Conservation (phyloP, 2,797 vertebrate genomes). For the Ctenopoma kingsleyae region DNA sequence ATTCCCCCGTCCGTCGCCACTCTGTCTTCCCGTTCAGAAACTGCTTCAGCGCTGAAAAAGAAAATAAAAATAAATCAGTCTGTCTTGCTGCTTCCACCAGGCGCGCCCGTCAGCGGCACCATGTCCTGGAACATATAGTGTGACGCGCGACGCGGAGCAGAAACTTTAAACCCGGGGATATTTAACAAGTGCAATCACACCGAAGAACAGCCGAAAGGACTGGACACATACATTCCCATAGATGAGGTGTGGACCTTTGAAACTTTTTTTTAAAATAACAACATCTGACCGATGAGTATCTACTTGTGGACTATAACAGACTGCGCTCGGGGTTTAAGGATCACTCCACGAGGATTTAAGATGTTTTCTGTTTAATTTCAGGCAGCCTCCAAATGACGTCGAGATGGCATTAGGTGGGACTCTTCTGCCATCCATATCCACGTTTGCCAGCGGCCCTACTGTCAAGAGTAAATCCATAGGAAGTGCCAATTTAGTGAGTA, state of each 20-base stretch:
- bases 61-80: neutral
- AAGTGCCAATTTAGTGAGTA: conserved; percentile 91
- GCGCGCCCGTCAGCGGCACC: conserved; percentile 51
- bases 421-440: conserved; percentile 94
- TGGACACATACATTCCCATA: conserved; percentile 46
- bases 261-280: conserved; percentile 34
- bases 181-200: conserved; percentile 11
- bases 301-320: conserved; percentile 42
- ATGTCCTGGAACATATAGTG: conserved; percentile 63
- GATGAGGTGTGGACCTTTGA: conserved; percentile 81
- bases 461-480: conserved; percentile 89
- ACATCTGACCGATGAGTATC: conserved; percentile 15
- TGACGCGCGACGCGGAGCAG: conserved; percentile 53
- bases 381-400: conserved; percentile 94
- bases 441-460: conserved; percentile 89
- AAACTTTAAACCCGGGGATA: conserved; percentile 56
- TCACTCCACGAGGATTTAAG: conserved; percentile 56
- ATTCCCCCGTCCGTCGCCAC: conserved; percentile 76
- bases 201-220: conserved; percentile 29
- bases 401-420: conserved; percentile 97
- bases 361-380: conserved; percentile 72
- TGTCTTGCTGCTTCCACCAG: conserved; percentile 24
- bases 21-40: conserved; percentile 50
- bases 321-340: conserved; percentile 26
- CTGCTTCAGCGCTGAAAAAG: conserved; percentile 16